Evolutionary conservation across 2,797 vertebrate species (phyloP).

Genomic region (Hephaestus fuliginosus): DNA sequence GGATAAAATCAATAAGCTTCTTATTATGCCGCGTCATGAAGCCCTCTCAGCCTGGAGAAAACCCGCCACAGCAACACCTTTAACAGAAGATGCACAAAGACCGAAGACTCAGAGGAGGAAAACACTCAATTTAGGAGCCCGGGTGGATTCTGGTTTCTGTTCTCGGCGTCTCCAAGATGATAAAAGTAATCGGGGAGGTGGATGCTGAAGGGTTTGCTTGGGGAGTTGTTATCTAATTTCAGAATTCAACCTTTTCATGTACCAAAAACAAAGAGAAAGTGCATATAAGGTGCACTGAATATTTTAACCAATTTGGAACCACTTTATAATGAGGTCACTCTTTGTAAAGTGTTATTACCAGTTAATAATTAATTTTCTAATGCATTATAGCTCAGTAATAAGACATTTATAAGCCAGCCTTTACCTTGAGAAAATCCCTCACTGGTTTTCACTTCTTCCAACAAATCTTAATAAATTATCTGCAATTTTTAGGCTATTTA

Average conservation of each 20-base stretch:
- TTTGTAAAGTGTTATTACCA: not conserved
- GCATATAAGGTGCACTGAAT: not conserved
- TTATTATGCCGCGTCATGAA: conserved; percentile 52
- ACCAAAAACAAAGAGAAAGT: not conserved
- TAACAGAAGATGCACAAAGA: conserved; percentile 10
- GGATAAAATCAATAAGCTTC: conserved; percentile 62
- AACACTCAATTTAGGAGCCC: conserved; percentile 12
- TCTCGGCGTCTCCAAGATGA: conserved; percentile 7
- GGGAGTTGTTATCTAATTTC: not conserved
- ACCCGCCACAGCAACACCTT: conserved; percentile 19
- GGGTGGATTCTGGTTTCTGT: conserved; percentile 2
- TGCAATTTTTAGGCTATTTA: not conserved
- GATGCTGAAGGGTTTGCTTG: not conserved
- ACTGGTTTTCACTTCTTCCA: not conserved
- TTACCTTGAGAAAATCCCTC: not conserved
- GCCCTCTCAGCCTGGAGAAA: conserved; percentile 37
- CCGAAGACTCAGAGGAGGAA: not conserved
- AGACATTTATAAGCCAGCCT: not conserved
- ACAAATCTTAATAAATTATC: not conserved
- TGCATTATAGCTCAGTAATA: not conserved
- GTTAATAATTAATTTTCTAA: not conserved
- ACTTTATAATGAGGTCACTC: not conserved
- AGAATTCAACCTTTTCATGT: not conserved
- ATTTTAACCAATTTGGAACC: not conserved
- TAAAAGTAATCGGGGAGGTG: not conserved